Evolutionary conservation across 2,113 vertebrate species (phyloP).

Genomic region (Sturnus vulgaris): DNA sequence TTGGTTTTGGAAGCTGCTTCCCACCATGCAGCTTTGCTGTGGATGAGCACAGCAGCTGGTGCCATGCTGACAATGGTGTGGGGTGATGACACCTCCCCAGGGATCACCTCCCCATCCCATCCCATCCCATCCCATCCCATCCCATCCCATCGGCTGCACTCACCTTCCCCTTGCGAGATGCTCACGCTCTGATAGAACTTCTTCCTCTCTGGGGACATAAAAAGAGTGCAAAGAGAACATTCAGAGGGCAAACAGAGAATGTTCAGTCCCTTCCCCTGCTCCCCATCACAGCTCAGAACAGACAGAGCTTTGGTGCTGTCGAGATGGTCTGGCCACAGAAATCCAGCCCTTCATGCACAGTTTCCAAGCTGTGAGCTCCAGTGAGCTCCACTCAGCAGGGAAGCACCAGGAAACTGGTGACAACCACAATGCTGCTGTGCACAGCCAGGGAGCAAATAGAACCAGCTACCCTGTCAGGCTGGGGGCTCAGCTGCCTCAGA

Average conservation of each 20-base stretch:
- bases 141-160: rapidly evolving
- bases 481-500: background rate
- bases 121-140: too few relatives aligned
- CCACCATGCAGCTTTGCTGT: background rate
- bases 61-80: rapidly evolving
- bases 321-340: background rate
- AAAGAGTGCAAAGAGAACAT: background rate
- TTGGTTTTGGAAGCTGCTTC: background rate
- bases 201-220: conserved; percentile 81
- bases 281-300: background rate
- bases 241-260: background rate
- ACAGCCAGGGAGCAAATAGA: background rate
- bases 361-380: background rate
- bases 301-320: rapidly evolving
- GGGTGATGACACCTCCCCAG: background rate
- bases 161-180: conserved; percentile 93
- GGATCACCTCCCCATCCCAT: rapidly evolving
- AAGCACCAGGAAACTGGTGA: rapidly evolving
- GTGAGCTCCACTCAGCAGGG: background rate
- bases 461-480: background rate
- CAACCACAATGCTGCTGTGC: background rate
- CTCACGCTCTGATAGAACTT: conserved; percentile 91
- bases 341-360: background rate
- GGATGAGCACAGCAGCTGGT: background rate
- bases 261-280: background rate